Evolutionary conservation across 2,113 vertebrate species (phyloP).

Genomic region (Lutjanus erythropterus): DNA sequence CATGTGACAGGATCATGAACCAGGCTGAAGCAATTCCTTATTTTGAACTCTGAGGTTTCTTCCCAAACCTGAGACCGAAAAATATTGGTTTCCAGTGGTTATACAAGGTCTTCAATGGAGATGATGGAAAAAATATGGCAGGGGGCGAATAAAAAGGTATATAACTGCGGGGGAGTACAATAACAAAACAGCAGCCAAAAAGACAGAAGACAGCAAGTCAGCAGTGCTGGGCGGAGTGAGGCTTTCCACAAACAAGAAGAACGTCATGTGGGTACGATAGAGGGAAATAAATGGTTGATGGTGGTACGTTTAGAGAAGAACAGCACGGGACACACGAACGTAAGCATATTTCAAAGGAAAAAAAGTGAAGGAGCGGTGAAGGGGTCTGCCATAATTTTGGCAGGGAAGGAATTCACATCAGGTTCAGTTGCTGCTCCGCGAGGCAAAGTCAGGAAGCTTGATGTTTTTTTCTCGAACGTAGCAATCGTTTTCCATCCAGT

Average conservation of each 20-base stretch:
- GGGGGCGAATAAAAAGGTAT: conserved; percentile 29
- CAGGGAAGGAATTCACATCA: conserved; percentile 75
- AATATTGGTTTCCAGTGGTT: conserved; percentile 50
- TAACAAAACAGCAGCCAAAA: conserved; percentile 60
- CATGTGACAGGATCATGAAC: conserved; percentile 11
- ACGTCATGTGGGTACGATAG: conserved; percentile 28
- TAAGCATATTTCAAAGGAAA: conserved; percentile 34
- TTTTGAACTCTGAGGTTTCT: conserved; percentile 31
- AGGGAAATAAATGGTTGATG: conserved; percentile 37
- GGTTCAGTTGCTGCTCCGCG: conserved; percentile 66
- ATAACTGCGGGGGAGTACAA: conserved; percentile 39
- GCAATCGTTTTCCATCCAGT: conserved; percentile 66
- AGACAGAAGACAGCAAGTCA: conserved; percentile 54
- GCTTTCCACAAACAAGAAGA: conserved; percentile 61
- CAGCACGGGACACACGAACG: conserved; percentile 26
- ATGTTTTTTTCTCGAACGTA: conserved; percentile 72
- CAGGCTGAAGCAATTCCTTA: conserved; percentile 1
- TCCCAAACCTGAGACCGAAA: conserved; percentile 35
- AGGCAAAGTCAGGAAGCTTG: conserved; percentile 68
- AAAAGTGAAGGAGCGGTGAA: conserved; percentile 52
- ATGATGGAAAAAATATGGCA: conserved; percentile 53
- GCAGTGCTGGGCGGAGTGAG: conserved; percentile 36
- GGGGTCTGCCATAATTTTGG: conserved; percentile 51
- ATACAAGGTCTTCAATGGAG: conserved; percentile 32
- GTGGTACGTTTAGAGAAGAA: conserved; percentile 53